A percentile compares a stretch with the other conserved stretches of the same genome.
phyloP scores from a whole-genome alignment of 2,888 invertebrate genomes.

The Campoplex nolae region DNA sequence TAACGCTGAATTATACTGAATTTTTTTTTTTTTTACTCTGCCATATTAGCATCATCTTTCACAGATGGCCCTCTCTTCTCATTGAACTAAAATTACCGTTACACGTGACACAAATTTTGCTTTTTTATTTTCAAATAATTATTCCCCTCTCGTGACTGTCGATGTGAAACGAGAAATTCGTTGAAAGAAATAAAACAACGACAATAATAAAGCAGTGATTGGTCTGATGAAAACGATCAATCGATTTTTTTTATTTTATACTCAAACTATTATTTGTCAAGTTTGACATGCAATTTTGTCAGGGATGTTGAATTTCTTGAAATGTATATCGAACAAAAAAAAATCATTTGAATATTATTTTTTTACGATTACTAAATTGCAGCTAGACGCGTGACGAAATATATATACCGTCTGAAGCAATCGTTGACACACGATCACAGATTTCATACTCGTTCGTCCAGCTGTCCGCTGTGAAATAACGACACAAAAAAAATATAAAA shows the following conservation, averaged over 20 bases:
- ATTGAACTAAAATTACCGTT: background rate
- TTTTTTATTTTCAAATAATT: background rate
- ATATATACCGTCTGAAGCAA: background rate
- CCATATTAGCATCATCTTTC: slow-evolving; percentile 20
- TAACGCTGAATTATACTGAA: slow-evolving; percentile 25
- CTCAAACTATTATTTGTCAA: background rate
- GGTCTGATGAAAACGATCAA: too few species aligned
- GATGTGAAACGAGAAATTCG: too few species aligned
- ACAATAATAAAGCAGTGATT: too few species aligned
- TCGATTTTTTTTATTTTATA: too few species aligned
- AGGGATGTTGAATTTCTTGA: background rate
- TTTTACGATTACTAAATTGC: background rate
- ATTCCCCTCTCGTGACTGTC: background rate
- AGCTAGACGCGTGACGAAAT: background rate
- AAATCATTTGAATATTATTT: background rate
- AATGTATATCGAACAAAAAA: background rate
- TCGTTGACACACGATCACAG: background rate
- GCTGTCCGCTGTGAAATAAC: background rate
- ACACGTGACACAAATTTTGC: background rate
- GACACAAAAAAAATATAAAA: background rate
- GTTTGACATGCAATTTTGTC: background rate
- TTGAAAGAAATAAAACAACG: too few species aligned
- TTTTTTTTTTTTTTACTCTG: background rate
- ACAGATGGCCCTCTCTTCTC: slow-evolving; percentile 45
- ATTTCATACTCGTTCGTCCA: background rate